Evolutionary conservation across 2,888 invertebrate species (phyloP), one percentile per base, ranked within the genome.

Genomic region (Epicampocera succincta): DNA sequence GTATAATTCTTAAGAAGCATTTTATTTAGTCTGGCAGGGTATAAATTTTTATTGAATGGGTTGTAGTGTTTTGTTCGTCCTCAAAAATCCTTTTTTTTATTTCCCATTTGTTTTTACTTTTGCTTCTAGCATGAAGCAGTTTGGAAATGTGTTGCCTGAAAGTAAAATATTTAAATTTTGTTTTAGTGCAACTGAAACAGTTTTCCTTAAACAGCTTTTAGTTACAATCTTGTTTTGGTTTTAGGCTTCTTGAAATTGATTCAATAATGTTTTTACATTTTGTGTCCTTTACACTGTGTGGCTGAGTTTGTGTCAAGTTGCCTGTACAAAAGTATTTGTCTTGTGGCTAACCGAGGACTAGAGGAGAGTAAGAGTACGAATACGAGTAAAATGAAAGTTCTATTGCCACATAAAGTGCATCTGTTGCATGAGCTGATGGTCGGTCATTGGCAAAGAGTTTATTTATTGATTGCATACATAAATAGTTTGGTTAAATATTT

Each of bases 331-430:
- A 63, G 74, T 38, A 75, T 82, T 78, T 82, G 78, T 82, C 82
- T 74, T 82, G 82, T 71, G 82, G 82, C 61, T 82, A 65, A 71
- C 71, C 82, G 21, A 38, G 42, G 33, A n/a, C 5, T 33, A 33
- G 8, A 33, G 19, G 17, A 38, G 42, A 21, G 40, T 56, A 42
- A 52, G 40, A 40, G n/a, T n/a, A n/a, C n/a, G n/a, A n/a, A n/a
- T n/a, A 56, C 33, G 65, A 71, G 74, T 78, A 66, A 74, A 78
- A 65, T 78, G 74, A 48, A 74, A 75, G 65, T 75, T 71, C 40
- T 74, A 73, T 66, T 65, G 78, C 56, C 65, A 75, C 78, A 82
- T 82, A 78, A 82, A 82, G 61, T 78, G 74, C 82, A 82, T 78
- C 82, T 82, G 78, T 82, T 82, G 82, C 82, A 74, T 71, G 58